Base-by-base conservation (phyloP, 2,888 invertebrate species). In the Amiota communis region DNA sequence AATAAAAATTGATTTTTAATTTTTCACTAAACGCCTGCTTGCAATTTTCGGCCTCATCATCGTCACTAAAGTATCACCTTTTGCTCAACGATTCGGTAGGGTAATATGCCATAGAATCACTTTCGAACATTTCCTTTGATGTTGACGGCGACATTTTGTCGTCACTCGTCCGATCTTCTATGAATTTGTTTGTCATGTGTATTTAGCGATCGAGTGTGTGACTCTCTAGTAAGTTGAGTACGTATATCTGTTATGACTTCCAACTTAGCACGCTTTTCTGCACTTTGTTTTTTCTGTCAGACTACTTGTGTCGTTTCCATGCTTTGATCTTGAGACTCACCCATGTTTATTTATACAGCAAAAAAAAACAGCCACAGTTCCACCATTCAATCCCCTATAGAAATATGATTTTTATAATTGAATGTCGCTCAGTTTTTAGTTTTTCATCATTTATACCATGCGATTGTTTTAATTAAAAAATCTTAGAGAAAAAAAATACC, bases 91-190 rank as follows among this genome's bases (percentile, higher is more conserved):
- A 59, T 13, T 11, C 8, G n/a, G 59, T 36, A 36, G 36, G 36
- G 36, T 36, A 36, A 36, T 6, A 36, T n/a, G n/a, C n/a, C n/a
- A n/a, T 36, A 57, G 17, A 57, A 57, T 17, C 57, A 17, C 57
- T 17, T n/a, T 17, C 8, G 9, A 80, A 71, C 78, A 77, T 86
- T 85, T 85, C 80, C 84, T 83, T 83, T 83, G 83, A 83, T 79
- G 84, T 86, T 75, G 65, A 69, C 75, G 80, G 6, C 6, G 36
- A 6, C 6, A 6, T 20, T 59, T 9, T 59, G 59, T 59, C 59
- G 20, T 59, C 77, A 73, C 76, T 78, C 86, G 75, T 17, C 2
- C 49, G 65, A 65, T 65, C 65, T 65, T 49, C 49, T 48, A 47
- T 10, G 10, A 20, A 20, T 20, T n/a, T 51, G 8, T n/a, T 51